These are phyloP conservation scores for Unio delphinus DNA, from an alignment of 2,888 invertebrate species.

Conservation along the genomic window DNA sequence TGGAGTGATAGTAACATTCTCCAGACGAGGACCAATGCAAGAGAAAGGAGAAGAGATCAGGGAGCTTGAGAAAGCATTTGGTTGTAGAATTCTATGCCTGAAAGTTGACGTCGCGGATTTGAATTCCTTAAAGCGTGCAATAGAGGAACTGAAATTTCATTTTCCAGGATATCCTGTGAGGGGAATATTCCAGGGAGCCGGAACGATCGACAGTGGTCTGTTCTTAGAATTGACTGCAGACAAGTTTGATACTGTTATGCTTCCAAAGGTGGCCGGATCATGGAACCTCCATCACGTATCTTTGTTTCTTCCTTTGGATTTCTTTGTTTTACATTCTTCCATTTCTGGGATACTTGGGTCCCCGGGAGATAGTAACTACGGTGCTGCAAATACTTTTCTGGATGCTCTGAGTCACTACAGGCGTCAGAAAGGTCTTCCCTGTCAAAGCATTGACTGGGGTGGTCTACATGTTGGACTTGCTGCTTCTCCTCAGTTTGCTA, in stretches of 20 bases:
- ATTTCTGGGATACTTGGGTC: conserved; percentile 51
- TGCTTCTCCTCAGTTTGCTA: conserved; percentile 17
- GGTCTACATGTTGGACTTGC: conserved; percentile 50
- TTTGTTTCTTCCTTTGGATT: conserved; percentile 39
- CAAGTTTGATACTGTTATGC: conserved; percentile 29
- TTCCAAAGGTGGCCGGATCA: conserved; percentile 52
- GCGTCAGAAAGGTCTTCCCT: conserved; percentile 31
- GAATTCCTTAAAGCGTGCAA: conserved; percentile 15
- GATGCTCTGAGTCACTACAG: conserved; percentile 52
- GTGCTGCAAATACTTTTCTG: conserved; percentile 54
- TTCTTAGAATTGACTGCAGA: conserved; percentile 31
- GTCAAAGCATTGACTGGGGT: conserved; percentile 57
- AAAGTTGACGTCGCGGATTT: conserved; percentile 41
- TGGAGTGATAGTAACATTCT: conserved; percentile 32
- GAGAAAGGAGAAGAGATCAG: conserved; percentile 27
- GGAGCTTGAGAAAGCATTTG: conserved; percentile 11
- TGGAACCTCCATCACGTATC: conserved; percentile 49
- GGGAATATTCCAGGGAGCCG: conserved; percentile 57
- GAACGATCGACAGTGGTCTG: conserved; percentile 35
- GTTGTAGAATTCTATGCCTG: conserved; percentile 25
- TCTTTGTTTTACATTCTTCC: conserved; percentile 56
- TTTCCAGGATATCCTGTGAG: conserved; percentile 22
- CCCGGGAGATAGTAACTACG: conserved; percentile 54
- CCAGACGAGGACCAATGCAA: conserved; percentile 21
- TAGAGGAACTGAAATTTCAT: conserved; percentile 15